Conservation (phyloP, 1,140 invertebrate species). For the Procambarus virginalis region DNA sequence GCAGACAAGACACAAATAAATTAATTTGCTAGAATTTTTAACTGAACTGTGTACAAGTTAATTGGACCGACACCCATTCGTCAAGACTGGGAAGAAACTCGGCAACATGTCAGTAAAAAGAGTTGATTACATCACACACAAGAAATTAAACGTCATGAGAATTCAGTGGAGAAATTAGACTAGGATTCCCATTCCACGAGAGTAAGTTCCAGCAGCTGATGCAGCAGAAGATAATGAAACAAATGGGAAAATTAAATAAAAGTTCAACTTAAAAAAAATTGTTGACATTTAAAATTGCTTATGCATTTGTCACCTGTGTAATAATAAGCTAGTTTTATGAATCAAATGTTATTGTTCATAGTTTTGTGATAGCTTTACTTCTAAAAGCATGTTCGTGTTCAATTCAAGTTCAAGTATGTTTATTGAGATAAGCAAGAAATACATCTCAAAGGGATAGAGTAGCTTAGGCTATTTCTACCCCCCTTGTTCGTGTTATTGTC, state of each 20-base stretch:
- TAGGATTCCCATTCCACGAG: constrained; percentile 85
- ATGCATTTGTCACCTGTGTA: no score
- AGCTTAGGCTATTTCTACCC: no score
- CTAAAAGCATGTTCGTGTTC: background rate
- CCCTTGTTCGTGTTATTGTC: background rate
- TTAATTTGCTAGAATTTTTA: no score
- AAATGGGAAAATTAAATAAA: constrained; percentile 18
- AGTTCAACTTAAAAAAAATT: background rate
- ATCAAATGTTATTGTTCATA: background rate
- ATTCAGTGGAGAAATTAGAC: constrained; percentile 83
- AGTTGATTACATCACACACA: constrained; percentile 92
- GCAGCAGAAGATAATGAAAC: constrained; percentile 74
- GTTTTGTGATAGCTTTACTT: background rate
- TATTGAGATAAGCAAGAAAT: no score
- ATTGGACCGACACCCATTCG: constrained; percentile 96
- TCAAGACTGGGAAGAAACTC: constrained; percentile 93
- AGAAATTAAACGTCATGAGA: constrained; percentile 91
- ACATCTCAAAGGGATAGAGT: no score
- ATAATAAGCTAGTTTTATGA: no score
- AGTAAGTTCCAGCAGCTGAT: constrained; percentile 88
- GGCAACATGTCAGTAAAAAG: constrained; percentile 95
- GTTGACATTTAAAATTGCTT: background rate
- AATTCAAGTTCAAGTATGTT: no score
- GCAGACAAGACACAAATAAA: no score
- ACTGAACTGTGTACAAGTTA: constrained; percentile 86